Evolutionary conservation across 92 coral and sea anemone species (phyloP).

Genomic region (Micromussa lordhowensis): DNA sequence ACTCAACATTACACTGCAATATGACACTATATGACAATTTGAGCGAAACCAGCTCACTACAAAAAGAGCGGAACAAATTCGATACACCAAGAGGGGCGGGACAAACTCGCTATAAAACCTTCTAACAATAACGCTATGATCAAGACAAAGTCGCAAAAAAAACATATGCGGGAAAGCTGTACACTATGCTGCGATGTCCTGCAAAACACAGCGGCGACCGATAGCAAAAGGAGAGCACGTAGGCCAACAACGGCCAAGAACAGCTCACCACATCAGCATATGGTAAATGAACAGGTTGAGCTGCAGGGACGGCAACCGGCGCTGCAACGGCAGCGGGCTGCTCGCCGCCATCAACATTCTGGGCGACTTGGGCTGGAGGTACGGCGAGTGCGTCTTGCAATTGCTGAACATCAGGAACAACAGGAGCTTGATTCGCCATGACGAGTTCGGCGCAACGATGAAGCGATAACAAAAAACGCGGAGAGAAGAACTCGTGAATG

Average conservation of each 20-base stretch:
- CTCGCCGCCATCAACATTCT: constrained; percentile 1
- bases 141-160: too few species aligned
- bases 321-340: constrained; percentile 9
- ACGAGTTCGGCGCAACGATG: not conserved
- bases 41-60: too few species aligned
- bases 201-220: not conserved
- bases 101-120: too few species aligned
- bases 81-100: too few species aligned
- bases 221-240: not conserved
- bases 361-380: not conserved
- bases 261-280: not conserved
- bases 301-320: not conserved
- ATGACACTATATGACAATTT: too few species aligned
- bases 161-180: not conserved
- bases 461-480: not conserved
- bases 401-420: not conserved
- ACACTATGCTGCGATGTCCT: not conserved
- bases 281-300: not conserved
- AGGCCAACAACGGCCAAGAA: constrained; percentile 10
- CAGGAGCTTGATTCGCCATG: not conserved
- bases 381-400: not conserved
- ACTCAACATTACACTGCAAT: too few species aligned
- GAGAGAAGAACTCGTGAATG: too few species aligned
- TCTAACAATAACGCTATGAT: too few species aligned
- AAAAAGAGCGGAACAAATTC: too few species aligned